phyloP scores from a whole-genome alignment of 2,888 invertebrate genomes.

The Megastigmus dorsalis region DNA sequence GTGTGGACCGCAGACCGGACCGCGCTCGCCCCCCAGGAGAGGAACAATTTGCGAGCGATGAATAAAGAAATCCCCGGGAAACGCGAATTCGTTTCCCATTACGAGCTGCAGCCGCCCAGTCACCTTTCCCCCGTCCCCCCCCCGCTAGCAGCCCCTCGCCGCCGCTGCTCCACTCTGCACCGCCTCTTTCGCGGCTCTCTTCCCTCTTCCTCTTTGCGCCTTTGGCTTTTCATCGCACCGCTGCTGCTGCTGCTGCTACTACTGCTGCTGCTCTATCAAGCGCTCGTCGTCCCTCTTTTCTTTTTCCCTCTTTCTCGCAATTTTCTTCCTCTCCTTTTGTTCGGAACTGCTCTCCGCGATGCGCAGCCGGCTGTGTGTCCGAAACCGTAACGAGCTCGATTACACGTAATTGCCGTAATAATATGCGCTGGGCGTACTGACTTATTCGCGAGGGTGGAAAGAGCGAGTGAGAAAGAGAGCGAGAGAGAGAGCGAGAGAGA shows the following conservation, averaged over 20 bases:
- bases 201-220: background rate
- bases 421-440: conserved; percentile 31
- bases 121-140: background rate
- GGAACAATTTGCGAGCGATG: conserved; percentile 63
- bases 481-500: background rate
- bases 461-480: background rate
- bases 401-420: conserved; percentile 48
- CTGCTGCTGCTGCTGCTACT: too few relatives aligned
- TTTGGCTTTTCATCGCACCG: conserved; percentile 9
- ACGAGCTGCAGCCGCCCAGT: conserved; percentile 16
- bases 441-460: background rate
- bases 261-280: background rate
- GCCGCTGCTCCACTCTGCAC: background rate
- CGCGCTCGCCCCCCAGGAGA: conserved; percentile 21
- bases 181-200: background rate
- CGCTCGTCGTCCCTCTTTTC: background rate
- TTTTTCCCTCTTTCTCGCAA: background rate
- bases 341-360: background rate
- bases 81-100: conserved; percentile 56
- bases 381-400: conserved; percentile 54
- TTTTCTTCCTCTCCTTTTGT: background rate
- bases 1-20: background rate
- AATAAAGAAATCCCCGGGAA: conserved; percentile 60
- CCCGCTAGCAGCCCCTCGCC: background rate
- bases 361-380: background rate